Evolutionary conservation across 2,888 invertebrate genomes (phyloP).

Genomic region (Lithophane ornitopus): DNA sequence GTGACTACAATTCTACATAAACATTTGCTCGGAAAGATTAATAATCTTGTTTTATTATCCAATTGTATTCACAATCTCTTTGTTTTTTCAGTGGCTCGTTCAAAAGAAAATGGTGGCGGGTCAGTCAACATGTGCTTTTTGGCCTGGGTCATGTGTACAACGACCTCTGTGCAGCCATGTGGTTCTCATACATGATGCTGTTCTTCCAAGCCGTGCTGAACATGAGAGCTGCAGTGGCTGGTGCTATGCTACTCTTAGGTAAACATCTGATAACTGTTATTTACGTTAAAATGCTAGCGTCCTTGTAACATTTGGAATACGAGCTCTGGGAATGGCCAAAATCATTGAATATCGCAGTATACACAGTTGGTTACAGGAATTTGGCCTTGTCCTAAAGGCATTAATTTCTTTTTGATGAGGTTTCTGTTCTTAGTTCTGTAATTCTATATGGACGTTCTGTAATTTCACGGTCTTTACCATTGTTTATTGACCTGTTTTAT

Average conservation of each 20-base stretch:
- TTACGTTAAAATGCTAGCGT: neutral
- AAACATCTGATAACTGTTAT: constrained; percentile 50
- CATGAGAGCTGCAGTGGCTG: constrained; percentile 90
- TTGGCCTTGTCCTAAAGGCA: no score
- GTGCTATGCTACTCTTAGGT: constrained; percentile 93
- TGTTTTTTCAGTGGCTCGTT: constrained; percentile 77
- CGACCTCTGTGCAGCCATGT: constrained; percentile 98
- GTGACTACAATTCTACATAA: constrained; percentile 13
- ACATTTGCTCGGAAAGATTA: neutral
- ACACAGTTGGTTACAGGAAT: neutral
- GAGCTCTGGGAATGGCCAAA: neutral
- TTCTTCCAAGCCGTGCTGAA: constrained; percentile 93
- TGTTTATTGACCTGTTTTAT: neutral
- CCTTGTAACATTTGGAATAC: neutral
- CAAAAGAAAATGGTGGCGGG: constrained; percentile 80
- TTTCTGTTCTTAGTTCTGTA: neutral
- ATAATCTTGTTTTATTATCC: neutral
- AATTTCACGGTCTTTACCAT: neutral
- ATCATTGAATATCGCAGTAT: neutral
- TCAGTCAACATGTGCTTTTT: constrained; percentile 88
- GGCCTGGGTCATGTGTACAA: constrained; percentile 97
- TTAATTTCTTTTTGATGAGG: neutral
- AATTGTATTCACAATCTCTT: constrained; percentile 16
- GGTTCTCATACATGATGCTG: constrained; percentile 98
- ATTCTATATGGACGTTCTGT: neutral